Base-by-base conservation (phyloP, 30 jellyfish, hydroid and myxozoan genomes). In the Hydractinia echinata region DNA sequence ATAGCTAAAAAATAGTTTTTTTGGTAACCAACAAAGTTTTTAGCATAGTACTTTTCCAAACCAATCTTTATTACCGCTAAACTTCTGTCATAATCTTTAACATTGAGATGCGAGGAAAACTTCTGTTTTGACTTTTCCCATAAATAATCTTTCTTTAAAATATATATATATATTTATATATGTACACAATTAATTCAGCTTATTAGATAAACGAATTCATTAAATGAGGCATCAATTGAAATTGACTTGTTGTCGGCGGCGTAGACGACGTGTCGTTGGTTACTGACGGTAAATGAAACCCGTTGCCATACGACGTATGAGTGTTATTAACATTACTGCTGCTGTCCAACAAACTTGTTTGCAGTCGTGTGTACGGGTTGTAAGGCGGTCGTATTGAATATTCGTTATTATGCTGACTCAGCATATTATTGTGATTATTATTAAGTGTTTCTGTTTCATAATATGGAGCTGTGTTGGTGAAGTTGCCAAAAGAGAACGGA, bases 151-250 rank as follows among this genome's bases (percentile, higher is more conserved):
- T 30, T 30, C 44, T 30, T 30, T 30, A 30, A 30, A 30, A 30
- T 30, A 30, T 30, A 30, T n/a, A n/a, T n/a, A n/a, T 30, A 66
- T 13, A 8, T 66, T 8, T 6, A 66, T 19, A 66, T 8, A 66
- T 66, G 15, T 66, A 66, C 48, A 6, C 48, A 52, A 8, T 8
- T 72, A 72, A 5, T 20, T 72, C 55, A 19, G 13, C 8, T 77
- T 15, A 30, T 77, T 77, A 77, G 51, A 77, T 15, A 60, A 54
- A 77, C 10, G 85, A 9, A 54, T 77, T 77, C 79, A 77, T 77
- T 4, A 77, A 76, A 60, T 77, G 85, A 13, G 85, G 85, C 85
- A 77, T 77, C 54, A 77, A 18, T 54, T 77, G 85, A 48, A 53
- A 77, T 10, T 77, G 85, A 61, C 76, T 77, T 44, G 81, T 10